Base-by-base conservation (phyloP, 2,797 vertebrate species). In the Lagocephalus sceleratus region DNA sequence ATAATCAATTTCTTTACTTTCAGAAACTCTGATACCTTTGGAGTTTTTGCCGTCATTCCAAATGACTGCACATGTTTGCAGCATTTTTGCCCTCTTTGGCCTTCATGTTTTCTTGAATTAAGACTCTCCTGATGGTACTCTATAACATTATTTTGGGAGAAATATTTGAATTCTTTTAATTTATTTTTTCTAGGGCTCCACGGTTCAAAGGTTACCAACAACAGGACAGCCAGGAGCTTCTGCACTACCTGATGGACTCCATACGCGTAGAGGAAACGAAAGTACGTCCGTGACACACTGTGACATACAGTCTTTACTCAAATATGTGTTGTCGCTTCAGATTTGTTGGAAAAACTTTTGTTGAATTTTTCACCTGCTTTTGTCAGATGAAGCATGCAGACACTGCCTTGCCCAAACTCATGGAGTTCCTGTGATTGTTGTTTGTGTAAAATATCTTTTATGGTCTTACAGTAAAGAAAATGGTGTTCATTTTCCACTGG, bases 201-300 rank as follows among this genome's bases (percentile, higher is more conserved):
- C 91, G 94, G 22, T 99, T 99, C 88, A 98, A 98, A 77, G 94
- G 94, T 29, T 98, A 96, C 85, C 96, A 98, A 77, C 97, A 99
- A 63, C 97, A 98, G 76, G 97, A 99, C 89, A 98, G 96, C 76
- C 96, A 99, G 79, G 96, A 99, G 74, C 93, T 99, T 53, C 91
- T 99, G 53, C 96, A 98, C 73, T 98, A 95, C 79, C 79, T 99
- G 57, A 80, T 99, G 80, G 94, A 99, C 89, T 92, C 95, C 15
- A 92, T 99, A 80, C 92, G 94, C 74, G 94, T 94, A 51, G 96
- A 99, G 82, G 97, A 99, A 89, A 98, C 94, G 57, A 98, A 98
- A 92, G 97, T 99, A 76, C 87, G 85, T 48, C n/a, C 12, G 14
- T 40, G 5, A 38, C 6, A 42, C 5, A 32, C 11, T 6, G 20